A percentile compares a stretch with the other conserved stretches of the same genome.
Evolutionary conservation across 92 coral and sea anemone species (phyloP).

Genomic region (Paramuricea clavata): DNA sequence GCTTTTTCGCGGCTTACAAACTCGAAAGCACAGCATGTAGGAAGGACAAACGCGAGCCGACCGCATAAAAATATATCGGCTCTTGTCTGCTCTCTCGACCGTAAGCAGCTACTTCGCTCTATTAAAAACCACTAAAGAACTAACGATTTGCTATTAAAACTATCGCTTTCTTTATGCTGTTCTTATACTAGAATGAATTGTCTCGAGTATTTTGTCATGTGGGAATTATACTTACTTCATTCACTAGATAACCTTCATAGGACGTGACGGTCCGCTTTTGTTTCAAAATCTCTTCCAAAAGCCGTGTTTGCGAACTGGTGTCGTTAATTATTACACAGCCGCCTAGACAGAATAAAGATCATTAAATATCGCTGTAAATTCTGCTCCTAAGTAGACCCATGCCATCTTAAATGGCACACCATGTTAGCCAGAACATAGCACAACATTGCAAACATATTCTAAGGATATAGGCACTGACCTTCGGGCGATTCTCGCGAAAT

Average conservation of each 20-base stretch:
- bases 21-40: slow-evolving; percentile 39
- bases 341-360: slow-evolving; percentile 66
- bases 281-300: slow-evolving; percentile 70
- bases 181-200: slow-evolving; percentile 20
- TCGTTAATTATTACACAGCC: slow-evolving; percentile 98
- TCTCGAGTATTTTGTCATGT: neutral
- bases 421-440: slow-evolving; percentile 68
- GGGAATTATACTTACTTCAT: slow-evolving; percentile 86
- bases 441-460: slow-evolving; percentile 22
- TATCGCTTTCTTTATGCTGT: neutral
- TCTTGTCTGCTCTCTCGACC: slow-evolving; percentile 4
- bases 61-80: slow-evolving; percentile 23
- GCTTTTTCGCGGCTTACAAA: slow-evolving; percentile 18
- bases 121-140: neutral
- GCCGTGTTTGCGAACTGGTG: slow-evolving; percentile 74
- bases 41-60: slow-evolving; percentile 32
- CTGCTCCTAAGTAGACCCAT: slow-evolving; percentile 25
- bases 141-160: slow-evolving; percentile 4
- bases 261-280: slow-evolving; percentile 91
- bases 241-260: slow-evolving; percentile 98
- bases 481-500: slow-evolving; percentile 98
- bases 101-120: neutral
- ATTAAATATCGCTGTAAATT: slow-evolving; percentile 44
- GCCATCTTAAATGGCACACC: slow-evolving; percentile 76
- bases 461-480: slow-evolving; percentile 62